Evolutionary conservation across 2,113 vertebrate genomes (phyloP).

Genomic region (Nesoenas mayeri): DNA sequence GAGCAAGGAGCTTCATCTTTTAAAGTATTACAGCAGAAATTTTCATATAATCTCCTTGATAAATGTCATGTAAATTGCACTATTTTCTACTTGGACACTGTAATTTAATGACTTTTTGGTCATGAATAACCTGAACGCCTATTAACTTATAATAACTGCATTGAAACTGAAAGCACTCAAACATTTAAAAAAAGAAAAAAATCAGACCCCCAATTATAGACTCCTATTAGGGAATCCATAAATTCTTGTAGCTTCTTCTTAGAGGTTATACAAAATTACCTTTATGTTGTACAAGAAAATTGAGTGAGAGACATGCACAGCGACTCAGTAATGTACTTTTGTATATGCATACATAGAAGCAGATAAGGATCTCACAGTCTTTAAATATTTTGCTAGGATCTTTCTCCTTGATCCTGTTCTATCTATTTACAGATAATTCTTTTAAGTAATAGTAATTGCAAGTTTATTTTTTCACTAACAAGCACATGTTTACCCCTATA

Average conservation of each 20-base stretch:
- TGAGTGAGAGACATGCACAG: background rate
- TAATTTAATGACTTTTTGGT: constrained; percentile 7
- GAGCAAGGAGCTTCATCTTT: background rate
- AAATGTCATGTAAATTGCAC: constrained; percentile 6
- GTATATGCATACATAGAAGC: background rate
- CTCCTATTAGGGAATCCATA: background rate
- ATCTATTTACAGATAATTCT: background rate
- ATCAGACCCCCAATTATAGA: background rate
- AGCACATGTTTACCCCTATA: background rate
- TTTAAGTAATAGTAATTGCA: background rate
- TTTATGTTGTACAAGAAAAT: background rate
- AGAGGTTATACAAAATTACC: background rate
- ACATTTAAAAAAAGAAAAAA: background rate
- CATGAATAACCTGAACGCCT: background rate
- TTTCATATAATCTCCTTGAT: background rate
- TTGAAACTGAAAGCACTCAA: background rate
- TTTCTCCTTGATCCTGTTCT: background rate
- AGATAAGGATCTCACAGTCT: background rate
- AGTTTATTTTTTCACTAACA: background rate
- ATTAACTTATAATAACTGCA: background rate
- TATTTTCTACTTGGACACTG: background rate
- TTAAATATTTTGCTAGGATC: background rate
- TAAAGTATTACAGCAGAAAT: background rate
- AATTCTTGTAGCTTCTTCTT: background rate
- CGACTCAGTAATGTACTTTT: background rate